A percentile compares a stretch with the other conserved stretches of the same genome.
These are phyloP conservation scores for Tragelaphus buxtoni DNA, from an alignment of 2,113 vertebrate genomes.

Conservation along the genomic window DNA sequence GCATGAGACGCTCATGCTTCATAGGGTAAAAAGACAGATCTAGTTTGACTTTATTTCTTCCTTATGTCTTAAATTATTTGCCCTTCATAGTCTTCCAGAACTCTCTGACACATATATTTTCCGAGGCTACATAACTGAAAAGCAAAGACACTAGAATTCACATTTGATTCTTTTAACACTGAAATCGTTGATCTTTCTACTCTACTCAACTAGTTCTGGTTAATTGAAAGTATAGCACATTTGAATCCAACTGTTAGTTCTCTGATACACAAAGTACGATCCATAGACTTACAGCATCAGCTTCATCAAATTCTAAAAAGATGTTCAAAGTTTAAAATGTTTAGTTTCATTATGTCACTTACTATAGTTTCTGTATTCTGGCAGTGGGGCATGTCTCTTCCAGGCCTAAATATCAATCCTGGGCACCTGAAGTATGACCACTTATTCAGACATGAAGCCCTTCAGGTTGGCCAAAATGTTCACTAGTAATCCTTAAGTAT, in stretches of 20 bases:
- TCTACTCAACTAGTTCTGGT: not conserved
- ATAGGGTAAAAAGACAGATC: not conserved
- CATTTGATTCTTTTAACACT: not conserved
- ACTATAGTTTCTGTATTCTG: not conserved
- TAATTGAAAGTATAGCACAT: not conserved
- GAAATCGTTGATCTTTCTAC: not conserved
- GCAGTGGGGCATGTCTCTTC: not conserved
- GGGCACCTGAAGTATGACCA: not conserved
- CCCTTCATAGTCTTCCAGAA: not conserved
- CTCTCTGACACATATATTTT: not conserved
- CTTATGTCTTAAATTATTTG: not conserved
- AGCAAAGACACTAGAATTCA: not conserved
- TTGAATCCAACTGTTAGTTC: not conserved
- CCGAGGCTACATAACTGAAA: not conserved
- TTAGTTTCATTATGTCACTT: not conserved
- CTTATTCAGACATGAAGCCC: not conserved
- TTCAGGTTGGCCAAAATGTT: not conserved
- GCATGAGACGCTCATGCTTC: not conserved
- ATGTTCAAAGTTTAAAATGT: not conserved
- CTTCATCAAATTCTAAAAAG: not conserved
- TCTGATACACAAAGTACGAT: not conserved
- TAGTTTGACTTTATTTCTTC: not conserved
- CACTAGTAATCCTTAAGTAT: not conserved
- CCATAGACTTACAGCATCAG: not conserved
- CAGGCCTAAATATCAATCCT: not conserved